Conservation (phyloP, 2,888 invertebrate genomes). For the Drosophila incognita region DNA sequence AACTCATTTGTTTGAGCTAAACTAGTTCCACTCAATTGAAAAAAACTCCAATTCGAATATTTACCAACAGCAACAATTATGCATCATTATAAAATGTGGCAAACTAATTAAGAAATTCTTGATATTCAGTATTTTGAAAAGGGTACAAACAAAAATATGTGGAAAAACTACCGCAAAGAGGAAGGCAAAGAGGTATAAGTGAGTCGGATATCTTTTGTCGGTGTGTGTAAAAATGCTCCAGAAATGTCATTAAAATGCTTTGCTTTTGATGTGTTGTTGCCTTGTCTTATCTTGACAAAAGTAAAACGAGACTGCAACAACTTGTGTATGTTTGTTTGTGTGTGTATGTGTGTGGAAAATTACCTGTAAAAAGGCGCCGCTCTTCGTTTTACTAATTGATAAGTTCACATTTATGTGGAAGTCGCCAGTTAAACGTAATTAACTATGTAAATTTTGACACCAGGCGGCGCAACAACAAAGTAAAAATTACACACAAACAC, state of each 20-base stretch:
- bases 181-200: constrained; percentile 4
- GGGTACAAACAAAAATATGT: constrained; percentile 57
- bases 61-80: not conserved
- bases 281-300: constrained; percentile 63
- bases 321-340: not conserved
- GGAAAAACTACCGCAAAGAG: constrained; percentile 63
- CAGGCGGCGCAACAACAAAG: constrained; percentile 36
- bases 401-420: constrained; percentile 52
- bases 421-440: constrained; percentile 49
- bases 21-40: not conserved
- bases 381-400: constrained; percentile 60
- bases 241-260: constrained; percentile 70
- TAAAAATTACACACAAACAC: constrained; percentile 13
- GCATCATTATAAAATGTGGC: constrained; percentile 13
- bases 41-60: not conserved
- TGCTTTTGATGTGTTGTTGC: constrained; percentile 48
- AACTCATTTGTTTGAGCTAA: not conserved
- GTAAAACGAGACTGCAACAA: constrained; percentile 63
- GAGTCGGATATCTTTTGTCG: constrained; percentile 30
- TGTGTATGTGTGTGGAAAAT: constrained; percentile 47
- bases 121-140: constrained; percentile 13
- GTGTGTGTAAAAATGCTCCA: constrained; percentile 61
- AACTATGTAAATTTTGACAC: constrained; percentile 69
- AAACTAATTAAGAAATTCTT: constrained; percentile 22
- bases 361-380: constrained; percentile 70